Percentiles rank a stretch among this genome's conserved stretches.
Conservation (phyloP, 2,888 invertebrate genomes). For the Lingula anatina region DNA sequence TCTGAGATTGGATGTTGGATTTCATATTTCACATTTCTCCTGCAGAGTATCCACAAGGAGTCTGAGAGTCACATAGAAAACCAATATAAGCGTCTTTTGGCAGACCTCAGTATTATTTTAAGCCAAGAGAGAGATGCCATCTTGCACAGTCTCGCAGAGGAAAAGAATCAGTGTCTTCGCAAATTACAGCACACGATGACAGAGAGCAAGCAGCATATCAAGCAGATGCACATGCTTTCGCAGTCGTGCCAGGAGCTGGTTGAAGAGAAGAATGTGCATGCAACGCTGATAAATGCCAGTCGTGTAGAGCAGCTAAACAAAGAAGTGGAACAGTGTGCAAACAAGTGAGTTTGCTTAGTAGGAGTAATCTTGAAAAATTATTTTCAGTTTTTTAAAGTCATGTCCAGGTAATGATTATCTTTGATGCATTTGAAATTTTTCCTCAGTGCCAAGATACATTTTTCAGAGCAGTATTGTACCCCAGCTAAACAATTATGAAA, state of each 20-base stretch:
- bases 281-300: conserved; percentile 20
- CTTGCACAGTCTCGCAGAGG: conserved; percentile 12
- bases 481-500: no score
- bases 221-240: conserved; percentile 20
- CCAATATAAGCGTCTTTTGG: conserved; percentile 28
- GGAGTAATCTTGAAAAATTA: no score
- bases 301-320: conserved; percentile 20
- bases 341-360: conserved; percentile 9
- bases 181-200: conserved; percentile 21
- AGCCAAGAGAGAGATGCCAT: conserved; percentile 22
- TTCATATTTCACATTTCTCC: neutral
- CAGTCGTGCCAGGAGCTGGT: conserved; percentile 25
- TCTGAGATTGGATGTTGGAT: no score
- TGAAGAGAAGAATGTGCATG: conserved; percentile 21
- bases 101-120: conserved; percentile 27
- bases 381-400: neutral
- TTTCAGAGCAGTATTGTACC: no score
- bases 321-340: conserved; percentile 13
- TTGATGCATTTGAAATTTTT: neutral
- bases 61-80: conserved; percentile 27
- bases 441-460: no score
- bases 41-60: conserved; percentile 24
- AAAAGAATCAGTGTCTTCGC: no score
- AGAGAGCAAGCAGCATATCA: conserved; percentile 17
- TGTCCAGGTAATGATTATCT: conserved; percentile 12